Percentiles rank a stretch among this genome's conserved stretches.
phyloP scores from a whole-genome alignment of 2,797 vertebrate genomes.

The Erpetoichthys calabaricus region DNA sequence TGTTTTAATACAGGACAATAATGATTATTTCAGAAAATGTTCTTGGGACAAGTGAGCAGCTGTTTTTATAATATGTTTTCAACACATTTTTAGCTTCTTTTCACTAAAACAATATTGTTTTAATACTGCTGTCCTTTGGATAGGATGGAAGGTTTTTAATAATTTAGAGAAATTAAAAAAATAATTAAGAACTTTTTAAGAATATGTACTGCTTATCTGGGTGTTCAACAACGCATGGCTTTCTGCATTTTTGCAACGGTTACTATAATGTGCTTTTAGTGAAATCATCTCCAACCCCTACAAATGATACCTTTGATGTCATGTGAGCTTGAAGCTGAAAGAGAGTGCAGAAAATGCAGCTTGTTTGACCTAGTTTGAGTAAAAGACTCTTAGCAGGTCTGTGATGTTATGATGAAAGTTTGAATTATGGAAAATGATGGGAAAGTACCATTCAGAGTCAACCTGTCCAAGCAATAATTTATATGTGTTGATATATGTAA shows the following conservation, averaged over 20 bases:
- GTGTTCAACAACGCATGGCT: neutral
- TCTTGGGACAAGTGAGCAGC: too few relatives aligned
- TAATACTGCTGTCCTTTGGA: too few relatives aligned
- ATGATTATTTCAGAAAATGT: too few relatives aligned
- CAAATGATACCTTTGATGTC: constrained; percentile 19
- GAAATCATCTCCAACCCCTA: constrained; percentile 18
- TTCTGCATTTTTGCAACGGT: constrained; percentile 6
- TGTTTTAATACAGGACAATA: too few relatives aligned
- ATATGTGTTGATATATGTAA: neutral
- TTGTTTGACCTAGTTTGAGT: constrained; percentile 17
- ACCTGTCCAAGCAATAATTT: neutral
- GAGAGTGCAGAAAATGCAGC: neutral
- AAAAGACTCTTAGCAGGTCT: constrained; percentile 20
- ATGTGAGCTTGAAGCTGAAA: constrained; percentile 8
- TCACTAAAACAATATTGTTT: too few relatives aligned
- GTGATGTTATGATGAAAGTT: constrained; percentile 19
- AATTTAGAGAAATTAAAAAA: too few relatives aligned
- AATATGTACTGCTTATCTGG: neutral
- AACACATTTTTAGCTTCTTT: too few relatives aligned
- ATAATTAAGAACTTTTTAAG: too few relatives aligned
- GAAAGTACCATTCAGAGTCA: neutral
- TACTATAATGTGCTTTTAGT: constrained; percentile 4
- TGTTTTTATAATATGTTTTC: too few relatives aligned
- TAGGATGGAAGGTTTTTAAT: too few relatives aligned
- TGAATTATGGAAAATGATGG: constrained; percentile 4